Evolutionary conservation across 2,113 vertebrate species (phyloP), one percentile per base, ranked within the genome.

Genomic region (Oryzias celebensis): DNA sequence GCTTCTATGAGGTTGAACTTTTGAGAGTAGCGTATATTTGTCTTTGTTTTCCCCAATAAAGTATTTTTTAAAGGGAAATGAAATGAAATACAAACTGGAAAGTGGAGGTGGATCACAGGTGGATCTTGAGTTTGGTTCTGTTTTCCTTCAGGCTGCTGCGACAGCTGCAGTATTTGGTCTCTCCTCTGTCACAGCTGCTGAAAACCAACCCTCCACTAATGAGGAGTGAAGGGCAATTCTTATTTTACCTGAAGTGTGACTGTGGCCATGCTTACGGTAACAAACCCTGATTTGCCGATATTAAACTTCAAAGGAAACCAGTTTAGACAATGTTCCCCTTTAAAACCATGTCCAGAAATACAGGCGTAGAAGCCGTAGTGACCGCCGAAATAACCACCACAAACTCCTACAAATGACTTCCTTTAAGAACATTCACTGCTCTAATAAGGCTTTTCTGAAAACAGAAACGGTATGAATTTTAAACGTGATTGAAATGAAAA

Each of bases 201-300:
- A 18, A 41, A 17, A 46, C 17, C 26, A 42, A 14, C 49, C 46
- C 52, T 28, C 14, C 44, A 55, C 47, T 58, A 56, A 68, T 46
- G 50, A 65, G 22, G 44, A 10, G 7, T 42, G n/a, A 1, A 65
- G 24, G 28, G 58, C 7, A 54, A 67, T 47, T 31, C 8, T 28
- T 43, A 43, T 71, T 60, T 24, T 45, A 10, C 44, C 17, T 20
- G 22, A 28, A 31, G 6, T 26, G 8, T 41, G 62, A 43, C 1
- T 10, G 22, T 13, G 1, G 24, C 26, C 4, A 28, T 64, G 58
- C 70, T 75, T 67, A 52, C 31, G 54, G 20, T 47, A 3, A 17
- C n/a, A 48, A 41, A 26, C 24, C 46, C 49, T 54, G 22, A 67
- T 75, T 71, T 74, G 28, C 57, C 0, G 54, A 23, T 26, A 68